Evolutionary conservation across 2,113 vertebrate species (phyloP), one percentile per base, ranked within the genome.

Genomic region (Microcebus jonahi): DNA sequence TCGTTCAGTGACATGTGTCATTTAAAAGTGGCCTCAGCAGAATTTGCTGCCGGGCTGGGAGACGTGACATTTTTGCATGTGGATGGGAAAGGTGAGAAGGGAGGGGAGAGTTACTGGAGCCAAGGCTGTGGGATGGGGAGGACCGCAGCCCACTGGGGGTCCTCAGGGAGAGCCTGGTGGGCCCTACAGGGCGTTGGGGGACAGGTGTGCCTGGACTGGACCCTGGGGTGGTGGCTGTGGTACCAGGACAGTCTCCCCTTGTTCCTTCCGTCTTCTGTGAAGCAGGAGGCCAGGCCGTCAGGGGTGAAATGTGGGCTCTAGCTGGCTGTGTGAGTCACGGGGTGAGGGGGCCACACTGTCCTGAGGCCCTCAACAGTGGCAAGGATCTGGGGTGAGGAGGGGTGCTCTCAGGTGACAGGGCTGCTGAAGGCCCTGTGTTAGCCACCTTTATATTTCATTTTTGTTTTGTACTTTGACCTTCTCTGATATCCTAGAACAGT

Each of bases 161-260:
- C 20, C 5, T 68, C 50, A 80, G 71, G 67, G 77, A 77, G 79
- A 68, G 70, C 13, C 27, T 25, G 14, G 29, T 55, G 17, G 36
- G 65, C 86, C 59, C 17, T 31, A 8, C 10, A 34, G 55, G n/a
- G 18, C 7, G 65, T 42, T 0, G 21, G 59, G 42, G 34, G 76
- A 18, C 65, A 63, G 34, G 3, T 12, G 9, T 23, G 5, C n/a
- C 20, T 53, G 6, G n/a, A 61, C 21, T 89, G 12, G 31, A 15
- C 0, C 6, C 12, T 6, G 27, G 29, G 31, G 4, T 0, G 0
- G 29, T 7, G 6, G 34, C 2, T 5, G 12, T 65, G n/a, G 45
- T 27, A 34, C 36, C 55, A 45, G 36, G 25, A 48, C 1, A 2
- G 45, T 25, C 70, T 45, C 7, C 13, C 39, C n/a, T 29, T 4